Conservation (phyloP, 2,888 invertebrate species). For the Hemistola chrysoprasaria region DNA sequence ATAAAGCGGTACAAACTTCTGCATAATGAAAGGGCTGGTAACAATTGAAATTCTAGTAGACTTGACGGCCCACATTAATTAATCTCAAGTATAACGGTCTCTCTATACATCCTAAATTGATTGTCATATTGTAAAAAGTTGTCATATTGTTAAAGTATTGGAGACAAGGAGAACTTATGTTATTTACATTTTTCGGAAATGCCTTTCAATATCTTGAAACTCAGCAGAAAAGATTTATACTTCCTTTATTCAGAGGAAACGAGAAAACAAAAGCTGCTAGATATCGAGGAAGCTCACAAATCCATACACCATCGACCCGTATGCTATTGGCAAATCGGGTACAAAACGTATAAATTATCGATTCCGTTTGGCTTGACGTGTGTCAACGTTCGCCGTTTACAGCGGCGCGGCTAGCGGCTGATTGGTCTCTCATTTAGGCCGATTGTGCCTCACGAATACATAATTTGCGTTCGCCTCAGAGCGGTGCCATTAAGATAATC, state of each 20-base stretch:
- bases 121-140: no score
- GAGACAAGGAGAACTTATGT: slow-evolving; percentile 1
- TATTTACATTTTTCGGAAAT: not conserved
- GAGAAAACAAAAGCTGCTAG: not conserved
- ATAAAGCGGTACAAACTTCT: slow-evolving; percentile 16
- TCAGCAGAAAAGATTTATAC: not conserved
- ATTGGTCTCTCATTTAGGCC: slow-evolving; percentile 77
- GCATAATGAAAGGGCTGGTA: slow-evolving; percentile 10
- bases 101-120: no score
- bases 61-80: no score
- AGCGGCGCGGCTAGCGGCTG: slow-evolving; percentile 54
- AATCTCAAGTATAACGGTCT: no score
- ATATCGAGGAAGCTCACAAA: not conserved
- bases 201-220: no score
- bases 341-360: slow-evolving; percentile 49
- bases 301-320: not conserved
- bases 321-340: slow-evolving; percentile 12
- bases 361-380: slow-evolving; percentile 60
- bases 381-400: slow-evolving; percentile 55
- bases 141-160: no score
- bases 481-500: slow-evolving; percentile 73
- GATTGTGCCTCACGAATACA: slow-evolving; percentile 75
- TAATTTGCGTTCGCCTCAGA: slow-evolving; percentile 62
- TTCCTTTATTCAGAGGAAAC: not conserved
- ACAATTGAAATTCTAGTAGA: no score